Base-by-base conservation (phyloP, 2,113 vertebrate genomes). In the Danionella cerebrum region DNA sequence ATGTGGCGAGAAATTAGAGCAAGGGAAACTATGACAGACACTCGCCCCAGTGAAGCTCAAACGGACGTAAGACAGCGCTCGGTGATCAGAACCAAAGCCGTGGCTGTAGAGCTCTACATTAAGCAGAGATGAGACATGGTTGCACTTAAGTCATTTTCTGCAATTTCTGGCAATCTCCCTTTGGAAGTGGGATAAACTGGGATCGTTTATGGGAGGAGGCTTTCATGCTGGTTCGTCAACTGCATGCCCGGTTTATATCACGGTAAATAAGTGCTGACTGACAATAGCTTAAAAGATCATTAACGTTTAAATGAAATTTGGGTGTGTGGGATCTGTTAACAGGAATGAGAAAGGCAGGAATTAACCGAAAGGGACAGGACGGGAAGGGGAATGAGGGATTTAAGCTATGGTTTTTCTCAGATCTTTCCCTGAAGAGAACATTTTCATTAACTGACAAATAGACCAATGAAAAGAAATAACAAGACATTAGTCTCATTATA, bases 141-240 rank as follows among this genome's bases (percentile, higher is more conserved):
- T 70, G 35, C 67, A 63, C 55, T 70, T 62, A 70, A 52, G 18
- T 44, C 36, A 70, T 70, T 70, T 62, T 25, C 33, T 52, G 36
- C 36, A 50, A 63, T 62, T 70, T 44, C 33, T 52, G 29, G 67
- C 55, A 41, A 60, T 51, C 66, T 69, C 66, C 41, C 42, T 42
- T 41, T 63, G 8, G 41, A 42, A 70, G 57, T 52, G 57, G 59
- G 38, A 52, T 70, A 53, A 70, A 63, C 36, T 42, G 22, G 13
- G 38, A 57, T 53, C 22, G 44, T 52, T 62, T 48, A 13, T 12
- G 18, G 18, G 36, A 19, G 14, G 42, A 48, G 29, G 18, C 59
- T 64, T 64, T 64, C 44, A 48, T 48, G 59, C 59, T 7, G 44
- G 21, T 31, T 64, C 27, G 3, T 10, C 4, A 39, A 60, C 14